Base-by-base conservation (phyloP, 2,797 vertebrate genomes). In the Anguilla pacifica region DNA sequence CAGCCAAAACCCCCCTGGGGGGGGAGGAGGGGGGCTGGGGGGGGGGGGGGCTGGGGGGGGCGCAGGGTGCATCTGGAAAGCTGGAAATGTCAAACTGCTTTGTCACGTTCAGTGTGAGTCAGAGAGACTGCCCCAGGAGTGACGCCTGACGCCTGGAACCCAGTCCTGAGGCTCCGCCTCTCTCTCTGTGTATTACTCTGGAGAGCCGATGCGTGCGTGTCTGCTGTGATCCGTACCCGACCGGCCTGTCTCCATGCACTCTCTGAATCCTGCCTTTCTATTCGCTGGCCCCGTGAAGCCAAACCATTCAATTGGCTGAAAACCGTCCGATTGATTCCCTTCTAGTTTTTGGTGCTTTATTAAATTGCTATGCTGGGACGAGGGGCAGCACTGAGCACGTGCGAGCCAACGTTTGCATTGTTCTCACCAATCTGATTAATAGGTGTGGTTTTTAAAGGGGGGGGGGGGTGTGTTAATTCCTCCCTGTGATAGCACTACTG, bases 31-130 rank as follows among this genome's bases (percentile, higher is more conserved):
- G 35, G 35, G 35, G 35, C 35, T 35, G 35, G 35, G 35, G 35
- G 35, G 1, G 35, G 93, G 90, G 59, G 59, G 59, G 1, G 22
- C 31, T 2, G 59, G 17, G 19, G n/a, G n/a, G n/a, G n/a, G n/a
- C n/a, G 59, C 2, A 1, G 51, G 51, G 6, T 93, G 86, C 87
- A 92, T 95, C 92, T 94, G 94, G 92, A 91, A 70, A 94, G 92
- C 95, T 95, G 94, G 90, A 96, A 96, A 96, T 96, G 95, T 96
- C 95, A 97, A 95, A 95, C 94, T 95, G 93, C 93, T 95, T 96
- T 95, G 95, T 96, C 94, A 94, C 87, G 90, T 95, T 91, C 92
- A 90, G 92, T 95, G 92, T 93, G 91, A 93, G 92, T 94, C 92
- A 95, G 91, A 89, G 90, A 92, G 90, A 51, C 87, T 85, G 86